Base-by-base conservation (phyloP, 2,888 invertebrate species). In the Lasioglossum vierecki region DNA sequence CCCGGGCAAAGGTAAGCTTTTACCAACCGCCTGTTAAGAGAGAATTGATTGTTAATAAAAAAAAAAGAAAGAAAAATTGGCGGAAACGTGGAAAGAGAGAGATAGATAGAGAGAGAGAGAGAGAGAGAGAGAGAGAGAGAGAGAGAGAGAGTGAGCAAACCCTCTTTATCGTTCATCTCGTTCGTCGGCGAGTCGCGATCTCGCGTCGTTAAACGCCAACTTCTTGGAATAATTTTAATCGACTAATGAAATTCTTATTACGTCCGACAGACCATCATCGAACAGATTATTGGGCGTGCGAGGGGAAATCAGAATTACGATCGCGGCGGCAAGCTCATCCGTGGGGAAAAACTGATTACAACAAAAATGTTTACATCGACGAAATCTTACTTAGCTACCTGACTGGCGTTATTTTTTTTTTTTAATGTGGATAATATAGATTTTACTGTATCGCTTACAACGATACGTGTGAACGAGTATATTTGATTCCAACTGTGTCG, bases 1-100 rank as follows among this genome's bases (percentile, higher is more conserved):
- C 44, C 68, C 39, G 41, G 57, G n/a, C 39, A 75, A 70, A 77
- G 79, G 77, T 15, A 30, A 73, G 76, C 49, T 76, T 76, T 86
- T 70, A 74, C 66, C 73, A 22, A 13, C 15, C 11, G 73, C 68
- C 63, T 66, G 74, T 82, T 86, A 75, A 89, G 63, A 39, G 71
- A 72, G 70, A 78, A 84, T 70, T 68, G 79, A 88, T 86, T 84
- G 81, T 88, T 88, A 84, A 89, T 84, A 88, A 89, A 88, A 82
- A 79, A 81, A 39, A 53, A 18, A 49, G n/a, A n/a, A 30, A 22
- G 57, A 26, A 13, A 44, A 63, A 13, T 18, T 9, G 8, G 1
- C 53, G 49, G 30, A 9, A 39, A 41, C 30, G 15, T 46, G 35
- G 72, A 39, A 18, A n/a, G 39, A 76, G 35, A 26, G 60, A 30